Evolutionary conservation across 2,797 vertebrate species (phyloP).

Genomic region (Oreochromis mossambicus): DNA sequence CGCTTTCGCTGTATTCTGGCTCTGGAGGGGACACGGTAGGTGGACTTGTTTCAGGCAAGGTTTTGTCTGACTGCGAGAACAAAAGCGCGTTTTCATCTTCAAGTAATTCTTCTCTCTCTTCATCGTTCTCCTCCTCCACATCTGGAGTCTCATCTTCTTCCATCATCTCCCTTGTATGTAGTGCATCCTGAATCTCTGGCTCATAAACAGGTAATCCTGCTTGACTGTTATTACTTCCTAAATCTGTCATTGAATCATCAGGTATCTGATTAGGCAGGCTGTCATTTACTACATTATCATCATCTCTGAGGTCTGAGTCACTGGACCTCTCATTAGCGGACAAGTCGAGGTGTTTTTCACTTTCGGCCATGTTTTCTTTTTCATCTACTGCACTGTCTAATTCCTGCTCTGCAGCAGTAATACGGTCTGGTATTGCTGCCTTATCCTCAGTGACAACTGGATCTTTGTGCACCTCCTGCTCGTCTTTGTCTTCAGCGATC

Average conservation of each 20-base stretch:
- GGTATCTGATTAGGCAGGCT: neutral
- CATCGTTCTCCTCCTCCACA: conserved; percentile 3
- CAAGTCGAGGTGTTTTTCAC: neutral
- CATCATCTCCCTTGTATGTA: conserved; percentile 3
- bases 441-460: neutral
- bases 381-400: neutral
- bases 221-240: conserved; percentile 9
- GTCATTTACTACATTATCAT: neutral
- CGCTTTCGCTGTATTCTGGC: conserved; percentile 70
- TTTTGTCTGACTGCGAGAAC: conserved; percentile 7
- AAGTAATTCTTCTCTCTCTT: conserved; percentile 74
- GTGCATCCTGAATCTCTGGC: neutral
- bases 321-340: neutral
- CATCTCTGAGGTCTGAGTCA: neutral
- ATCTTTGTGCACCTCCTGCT: neutral
- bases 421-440: neutral
- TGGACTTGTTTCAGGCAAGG: neutral
- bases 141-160: neutral
- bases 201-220: conserved; percentile 1
- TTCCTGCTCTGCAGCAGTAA: neutral
- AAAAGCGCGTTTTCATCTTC: conserved; percentile 91
- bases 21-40: neutral
- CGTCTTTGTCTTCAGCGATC: accelerated
- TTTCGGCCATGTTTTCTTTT: neutral
- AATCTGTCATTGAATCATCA: neutral